A percentile compares a stretch with the other conserved stretches of the same genome.
These are phyloP conservation scores for Bembecia ichneumoniformis DNA, from an alignment of 2,888 invertebrate species.

Conservation along the genomic window DNA sequence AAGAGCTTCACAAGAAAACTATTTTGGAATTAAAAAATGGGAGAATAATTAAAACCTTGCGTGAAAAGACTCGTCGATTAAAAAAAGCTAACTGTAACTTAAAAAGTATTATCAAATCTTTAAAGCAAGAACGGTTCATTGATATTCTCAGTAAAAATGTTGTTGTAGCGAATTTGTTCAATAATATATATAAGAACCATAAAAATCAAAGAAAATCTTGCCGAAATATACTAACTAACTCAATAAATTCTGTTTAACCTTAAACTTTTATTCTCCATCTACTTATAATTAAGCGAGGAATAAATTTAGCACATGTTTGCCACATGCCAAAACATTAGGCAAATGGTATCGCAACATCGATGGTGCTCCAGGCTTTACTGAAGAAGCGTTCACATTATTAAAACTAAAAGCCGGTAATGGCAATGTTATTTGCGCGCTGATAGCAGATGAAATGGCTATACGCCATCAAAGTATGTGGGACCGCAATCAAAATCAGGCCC, in stretches of 20 bases:
- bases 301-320: not conserved
- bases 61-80: too few species aligned
- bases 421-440: not conserved
- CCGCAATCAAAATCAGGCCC: not conserved
- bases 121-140: too few species aligned
- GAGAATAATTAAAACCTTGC: too few species aligned
- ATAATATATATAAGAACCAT: too few species aligned
- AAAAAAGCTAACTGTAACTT: too few species aligned
- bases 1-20: too few species aligned
- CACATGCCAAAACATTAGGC: not conserved
- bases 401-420: not conserved
- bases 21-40: too few species aligned
- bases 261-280: not conserved
- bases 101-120: too few species aligned
- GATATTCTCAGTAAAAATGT: too few species aligned
- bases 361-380: not conserved
- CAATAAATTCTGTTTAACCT: not conserved
- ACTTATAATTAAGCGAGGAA: not conserved
- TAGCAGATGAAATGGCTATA: not conserved
- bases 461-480: not conserved
- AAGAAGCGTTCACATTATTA: not conserved
- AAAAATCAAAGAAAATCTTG: too few species aligned
- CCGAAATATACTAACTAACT: too few species aligned
- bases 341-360: not conserved
- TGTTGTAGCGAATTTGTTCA: too few species aligned